Base-by-base conservation (phyloP, 2,113 vertebrate species). In the Physeter macrocephalus region DNA sequence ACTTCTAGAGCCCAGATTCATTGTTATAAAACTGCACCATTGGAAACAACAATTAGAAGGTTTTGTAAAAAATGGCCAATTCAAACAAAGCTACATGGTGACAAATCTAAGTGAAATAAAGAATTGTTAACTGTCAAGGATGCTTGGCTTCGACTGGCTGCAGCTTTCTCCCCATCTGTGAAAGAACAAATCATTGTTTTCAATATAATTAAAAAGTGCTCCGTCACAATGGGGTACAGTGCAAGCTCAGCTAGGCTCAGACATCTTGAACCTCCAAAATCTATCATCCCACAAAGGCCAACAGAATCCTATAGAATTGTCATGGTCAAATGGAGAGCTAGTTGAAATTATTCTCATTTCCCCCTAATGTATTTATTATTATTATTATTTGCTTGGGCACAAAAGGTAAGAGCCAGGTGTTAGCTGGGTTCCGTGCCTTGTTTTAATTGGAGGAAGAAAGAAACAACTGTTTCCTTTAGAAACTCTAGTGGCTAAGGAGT, bases 61-160 rank as follows among this genome's bases (percentile, higher is more conserved):
- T 98, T 98, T 98, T 97, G 11, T 95, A 97, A 92, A 92, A 97
- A 91, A 98, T 99, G 99, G 99, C 99, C 99, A 99, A 98, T 98
- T 99, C 99, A 99, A 99, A 99, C 99, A 99, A 98, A 99, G 99
- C 99, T 99, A 99, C 98, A 98, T 99, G 99, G 99, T 98, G 99
- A 98, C 98, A 98, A 98, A 99, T 98, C 97, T 99, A 98, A 98
- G 98, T 96, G 87, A 96, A 90, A 97, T 98, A 97, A 98, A 77
- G 96, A 93, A 75, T 90, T 93, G 96, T 97, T 95, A 98, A 98
- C 98, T 69, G 98, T 98, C 98, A 98, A 99, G 99, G 98, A 98
- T 98, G 98, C 92, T 97, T 98, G 98, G 97, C 97, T 98, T 98
- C 98, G 98, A 98, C 97, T 98, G 98, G 98, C 97, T 98, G 98